Evolutionary conservation across 2,113 vertebrate species (phyloP).

Genomic region (Cyprinodon tularosa): DNA sequence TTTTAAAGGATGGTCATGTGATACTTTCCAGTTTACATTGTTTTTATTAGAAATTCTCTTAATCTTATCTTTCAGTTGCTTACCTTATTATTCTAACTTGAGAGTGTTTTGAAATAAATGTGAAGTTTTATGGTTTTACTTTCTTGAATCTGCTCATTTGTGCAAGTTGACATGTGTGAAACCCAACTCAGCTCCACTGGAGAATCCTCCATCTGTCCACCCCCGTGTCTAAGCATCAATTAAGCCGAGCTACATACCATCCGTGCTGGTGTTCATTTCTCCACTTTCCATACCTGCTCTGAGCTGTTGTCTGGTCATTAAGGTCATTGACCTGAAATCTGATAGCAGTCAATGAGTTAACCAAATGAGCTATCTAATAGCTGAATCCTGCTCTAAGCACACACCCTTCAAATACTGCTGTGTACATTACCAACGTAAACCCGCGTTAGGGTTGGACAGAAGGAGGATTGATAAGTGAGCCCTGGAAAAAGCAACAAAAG

Average conservation of each 20-base stretch:
- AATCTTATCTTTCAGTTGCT: background rate
- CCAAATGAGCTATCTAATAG: conserved; percentile 75
- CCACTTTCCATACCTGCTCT: conserved; percentile 50
- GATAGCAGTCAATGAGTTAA: conserved; percentile 75
- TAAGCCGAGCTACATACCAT: conserved; percentile 22
- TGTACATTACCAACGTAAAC: conserved; percentile 64
- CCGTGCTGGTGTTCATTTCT: conserved; percentile 49
- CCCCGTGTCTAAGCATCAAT: conserved; percentile 13
- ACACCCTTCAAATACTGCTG: conserved; percentile 55
- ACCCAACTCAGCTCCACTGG: background rate
- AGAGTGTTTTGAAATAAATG: background rate
- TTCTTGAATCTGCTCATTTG: background rate
- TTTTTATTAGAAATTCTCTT: background rate
- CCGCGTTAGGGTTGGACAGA: conserved; percentile 1
- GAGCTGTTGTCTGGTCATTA: conserved; percentile 62
- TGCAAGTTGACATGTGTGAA: conserved; percentile 20
- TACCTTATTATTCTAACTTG: background rate
- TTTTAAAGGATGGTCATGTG: too few species aligned
- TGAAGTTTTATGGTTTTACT: background rate
- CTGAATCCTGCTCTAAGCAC: conserved; percentile 63
- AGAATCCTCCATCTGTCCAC: conserved; percentile 19
- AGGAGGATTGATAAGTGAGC: background rate
- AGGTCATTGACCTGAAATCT: conserved; percentile 76
- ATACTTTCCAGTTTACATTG: background rate
- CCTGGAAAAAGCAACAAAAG: background rate